Base-by-base conservation (phyloP, 2,888 invertebrate genomes). In the Scaeva pyrastri region DNA sequence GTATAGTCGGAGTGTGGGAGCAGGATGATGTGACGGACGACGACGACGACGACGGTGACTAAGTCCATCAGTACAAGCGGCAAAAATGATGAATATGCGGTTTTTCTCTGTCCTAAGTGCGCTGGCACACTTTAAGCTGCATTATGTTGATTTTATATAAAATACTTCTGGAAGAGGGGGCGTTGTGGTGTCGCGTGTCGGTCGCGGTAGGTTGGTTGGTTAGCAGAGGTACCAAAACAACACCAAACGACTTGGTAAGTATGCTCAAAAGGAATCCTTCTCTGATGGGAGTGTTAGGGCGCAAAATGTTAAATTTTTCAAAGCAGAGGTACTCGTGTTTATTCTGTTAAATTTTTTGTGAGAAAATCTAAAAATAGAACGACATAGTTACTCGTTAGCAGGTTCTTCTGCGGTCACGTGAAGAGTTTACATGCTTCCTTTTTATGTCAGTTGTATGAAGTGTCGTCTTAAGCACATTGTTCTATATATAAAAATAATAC, bases 11-110 rank as follows among this genome's bases (percentile, higher is more conserved):
- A n/a, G 2, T 11, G 11, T 39, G 39, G 10, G 0, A 39, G 16
- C 2, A 39, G 58, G 16, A 36, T 39, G 21, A 16, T 55, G n/a
- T 4, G 31, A 31, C 14, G 41, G 31, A n/a, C n/a, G n/a, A n/a
- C n/a, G n/a, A n/a, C n/a, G n/a, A n/a, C n/a, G n/a, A n/a, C n/a
- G n/a, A n/a, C n/a, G 58, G 77, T 52, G 43, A 68, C 66, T 60
- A 45, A 50, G 50, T 70, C 74, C 74, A 80, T 80, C 73, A 60
- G 39, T 45, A 31, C 52, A 71, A 78, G 12, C 31, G 14, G 36
- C 31, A 64, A 36, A 75, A 75, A 64, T 26, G 74, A 75, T 45
- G 41, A 74, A 43, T 41, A 43, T 52, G 50, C 41, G 26, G 64
- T 60, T 72, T 62, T 64, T 66, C n/a, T 45, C 0, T 66, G 50